Evolutionary conservation across 2,113 vertebrate species (phyloP).

Genomic region (Eudyptes chrysolophus): DNA sequence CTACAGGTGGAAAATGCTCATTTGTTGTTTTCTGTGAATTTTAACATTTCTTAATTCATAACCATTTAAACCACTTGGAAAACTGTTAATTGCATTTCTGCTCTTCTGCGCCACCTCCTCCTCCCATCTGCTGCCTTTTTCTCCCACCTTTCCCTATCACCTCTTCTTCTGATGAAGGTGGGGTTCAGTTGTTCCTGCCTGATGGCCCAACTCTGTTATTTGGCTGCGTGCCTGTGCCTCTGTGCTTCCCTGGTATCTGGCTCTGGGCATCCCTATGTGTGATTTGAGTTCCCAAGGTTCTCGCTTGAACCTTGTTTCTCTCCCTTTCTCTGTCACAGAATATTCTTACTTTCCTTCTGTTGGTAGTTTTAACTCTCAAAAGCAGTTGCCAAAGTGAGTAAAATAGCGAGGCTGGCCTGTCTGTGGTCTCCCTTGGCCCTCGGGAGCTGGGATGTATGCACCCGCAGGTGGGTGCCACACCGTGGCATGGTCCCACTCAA

Average conservation of each 20-base stretch:
- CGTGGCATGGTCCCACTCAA: not conserved
- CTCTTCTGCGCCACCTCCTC: constrained; percentile 19
- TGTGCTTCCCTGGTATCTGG: not conserved
- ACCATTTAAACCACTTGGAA: not conserved
- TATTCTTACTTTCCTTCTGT: not conserved
- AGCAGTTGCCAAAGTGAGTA: not conserved
- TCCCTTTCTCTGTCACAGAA: not conserved
- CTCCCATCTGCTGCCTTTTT: constrained; percentile 4
- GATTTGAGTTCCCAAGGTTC: not conserved
- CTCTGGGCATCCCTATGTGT: not conserved
- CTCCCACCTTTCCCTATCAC: not conserved
- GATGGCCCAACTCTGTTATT: not conserved
- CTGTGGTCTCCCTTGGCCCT: not conserved
- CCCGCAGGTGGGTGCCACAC: fast-evolving
- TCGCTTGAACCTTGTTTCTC: not conserved
- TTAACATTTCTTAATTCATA: constrained; percentile 18
- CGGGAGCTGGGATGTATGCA: not conserved
- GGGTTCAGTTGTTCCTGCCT: not conserved
- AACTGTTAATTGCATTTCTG: constrained; percentile 1
- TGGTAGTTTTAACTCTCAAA: not conserved
- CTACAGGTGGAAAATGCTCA: not conserved
- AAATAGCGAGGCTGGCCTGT: fast-evolving
- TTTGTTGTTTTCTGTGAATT: constrained; percentile 21
- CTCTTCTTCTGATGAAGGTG: not conserved
- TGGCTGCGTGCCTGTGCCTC: fast-evolving